phyloP scores from a whole-genome alignment of 2,113 vertebrate genomes.

The Pycnonotus jocosus region DNA sequence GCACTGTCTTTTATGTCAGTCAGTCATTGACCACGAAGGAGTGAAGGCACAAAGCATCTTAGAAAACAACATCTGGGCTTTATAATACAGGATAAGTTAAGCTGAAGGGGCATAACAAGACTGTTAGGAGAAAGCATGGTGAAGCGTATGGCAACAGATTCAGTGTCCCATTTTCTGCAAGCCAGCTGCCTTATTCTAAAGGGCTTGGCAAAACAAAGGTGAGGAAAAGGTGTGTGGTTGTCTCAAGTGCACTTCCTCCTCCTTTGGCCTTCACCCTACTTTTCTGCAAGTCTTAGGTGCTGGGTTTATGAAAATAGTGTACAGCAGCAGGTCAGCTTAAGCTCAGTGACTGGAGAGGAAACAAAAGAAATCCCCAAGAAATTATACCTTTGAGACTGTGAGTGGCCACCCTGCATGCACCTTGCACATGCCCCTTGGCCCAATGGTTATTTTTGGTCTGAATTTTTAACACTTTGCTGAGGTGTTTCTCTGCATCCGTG shows the following conservation, averaged over 20 bases:
- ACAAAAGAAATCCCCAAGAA: not conserved
- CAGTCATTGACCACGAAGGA: not conserved
- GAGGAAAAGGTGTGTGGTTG: not conserved
- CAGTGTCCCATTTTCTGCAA: not conserved
- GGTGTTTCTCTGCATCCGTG: not conserved
- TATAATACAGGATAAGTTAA: not conserved
- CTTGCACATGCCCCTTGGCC: not conserved
- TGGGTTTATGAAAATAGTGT: not conserved
- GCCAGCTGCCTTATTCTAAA: not conserved
- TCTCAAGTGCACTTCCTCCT: rapidly evolving
- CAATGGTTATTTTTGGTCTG: not conserved
- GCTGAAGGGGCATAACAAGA: not conserved
- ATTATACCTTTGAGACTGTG: rapidly evolving
- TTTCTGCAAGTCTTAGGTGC: not conserved
- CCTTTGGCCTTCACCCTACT: not conserved
- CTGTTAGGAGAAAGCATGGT: not conserved
- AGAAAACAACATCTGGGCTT: not conserved
- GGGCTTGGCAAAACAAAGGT: not conserved
- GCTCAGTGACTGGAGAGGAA: not conserved
- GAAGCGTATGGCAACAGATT: not conserved
- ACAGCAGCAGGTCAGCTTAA: not conserved
- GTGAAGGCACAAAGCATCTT: not conserved
- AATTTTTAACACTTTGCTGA: not conserved
- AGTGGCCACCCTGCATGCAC: not conserved
- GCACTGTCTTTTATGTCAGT: not conserved